A percentile compares a stretch with the other conserved stretches of the same genome.
Evolutionary conservation across 2,888 invertebrate species (phyloP).

Genomic region (Petrophora chlorosata): DNA sequence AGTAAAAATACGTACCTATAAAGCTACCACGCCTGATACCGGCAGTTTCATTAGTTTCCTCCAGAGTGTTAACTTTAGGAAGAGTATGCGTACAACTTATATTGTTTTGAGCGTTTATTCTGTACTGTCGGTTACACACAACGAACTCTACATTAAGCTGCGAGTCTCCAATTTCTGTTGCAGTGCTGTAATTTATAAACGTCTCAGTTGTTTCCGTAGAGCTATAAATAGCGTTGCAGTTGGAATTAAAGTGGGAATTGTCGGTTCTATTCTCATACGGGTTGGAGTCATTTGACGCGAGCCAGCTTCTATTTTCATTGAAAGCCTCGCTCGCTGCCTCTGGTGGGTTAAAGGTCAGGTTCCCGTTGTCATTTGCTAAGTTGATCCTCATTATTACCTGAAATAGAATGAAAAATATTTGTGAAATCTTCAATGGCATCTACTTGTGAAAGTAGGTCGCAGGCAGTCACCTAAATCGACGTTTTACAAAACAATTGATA

Average conservation of each 20-base stretch:
- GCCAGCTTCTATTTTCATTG: slow-evolving; percentile 54
- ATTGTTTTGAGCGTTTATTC: slow-evolving; percentile 59
- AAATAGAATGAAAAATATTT: slow-evolving; percentile 38
- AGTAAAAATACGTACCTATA: slow-evolving; percentile 42
- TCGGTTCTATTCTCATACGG: slow-evolving; percentile 46
- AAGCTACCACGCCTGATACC: slow-evolving; percentile 42
- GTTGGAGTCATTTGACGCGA: slow-evolving; percentile 43
- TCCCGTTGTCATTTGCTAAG: slow-evolving; percentile 65
- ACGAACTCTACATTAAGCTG: slow-evolving; percentile 47
- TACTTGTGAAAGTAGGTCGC: background rate
- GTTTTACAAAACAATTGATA: too few species aligned
- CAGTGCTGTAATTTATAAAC: slow-evolving; percentile 46
- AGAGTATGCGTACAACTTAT: slow-evolving; percentile 40
- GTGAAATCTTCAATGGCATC: background rate
- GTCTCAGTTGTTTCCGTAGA: slow-evolving; percentile 45
- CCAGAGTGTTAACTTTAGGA: slow-evolving; percentile 53
- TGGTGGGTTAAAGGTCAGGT: slow-evolving; percentile 51
- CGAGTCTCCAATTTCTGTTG: slow-evolving; percentile 38
- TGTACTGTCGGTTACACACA: slow-evolving; percentile 71
- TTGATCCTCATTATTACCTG: slow-evolving; percentile 75
- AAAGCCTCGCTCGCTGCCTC: slow-evolving; percentile 42
- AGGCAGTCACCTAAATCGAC: background rate
- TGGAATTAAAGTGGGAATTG: slow-evolving; percentile 49
- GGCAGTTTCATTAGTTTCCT: slow-evolving; percentile 43
- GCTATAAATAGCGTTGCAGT: slow-evolving; percentile 49